Evolutionary conservation across 2,888 invertebrate genomes (phyloP).

Genomic region (Pocota personata): DNA sequence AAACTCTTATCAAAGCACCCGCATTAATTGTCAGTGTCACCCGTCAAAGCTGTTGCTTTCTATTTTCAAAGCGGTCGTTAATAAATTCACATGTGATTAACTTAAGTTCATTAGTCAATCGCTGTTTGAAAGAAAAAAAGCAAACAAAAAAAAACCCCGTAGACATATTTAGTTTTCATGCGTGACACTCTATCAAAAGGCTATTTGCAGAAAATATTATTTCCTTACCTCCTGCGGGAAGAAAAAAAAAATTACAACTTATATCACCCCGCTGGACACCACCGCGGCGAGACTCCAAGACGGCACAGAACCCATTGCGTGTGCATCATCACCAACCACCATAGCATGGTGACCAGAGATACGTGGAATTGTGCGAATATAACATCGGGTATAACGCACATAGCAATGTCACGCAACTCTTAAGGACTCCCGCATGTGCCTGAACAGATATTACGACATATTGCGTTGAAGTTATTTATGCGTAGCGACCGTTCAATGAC

Average conservation of each 20-base stretch:
- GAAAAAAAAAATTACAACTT: not conserved
- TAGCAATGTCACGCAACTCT: constrained; percentile 12
- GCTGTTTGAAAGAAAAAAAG: not conserved
- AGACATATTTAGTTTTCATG: not conserved
- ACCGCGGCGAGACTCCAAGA: not conserved
- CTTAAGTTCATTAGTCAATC: not conserved
- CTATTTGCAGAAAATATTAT: not conserved
- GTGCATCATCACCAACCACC: not conserved
- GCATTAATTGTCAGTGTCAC: not conserved
- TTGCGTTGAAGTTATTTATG: constrained; percentile 22
- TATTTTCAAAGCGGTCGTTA: not conserved
- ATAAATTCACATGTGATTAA: constrained; percentile 5
- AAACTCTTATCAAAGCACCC: not conserved
- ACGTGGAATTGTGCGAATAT: constrained; percentile 13
- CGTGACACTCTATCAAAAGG: not conserved
- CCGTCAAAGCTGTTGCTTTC: not conserved
- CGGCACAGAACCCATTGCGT: constrained; percentile 2
- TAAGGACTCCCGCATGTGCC: not conserved
- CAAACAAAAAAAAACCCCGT: not conserved
- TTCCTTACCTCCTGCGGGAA: not conserved
- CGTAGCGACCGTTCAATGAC: not conserved
- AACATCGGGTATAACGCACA: not conserved
- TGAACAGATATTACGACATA: constrained; percentile 5
- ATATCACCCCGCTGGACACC: not conserved
- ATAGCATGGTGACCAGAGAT: not conserved